A percentile compares a stretch with the other conserved stretches of the same genome.
Evolutionary conservation across 2,797 vertebrate species (phyloP).

Genomic region (Nannoperca obscura): DNA sequence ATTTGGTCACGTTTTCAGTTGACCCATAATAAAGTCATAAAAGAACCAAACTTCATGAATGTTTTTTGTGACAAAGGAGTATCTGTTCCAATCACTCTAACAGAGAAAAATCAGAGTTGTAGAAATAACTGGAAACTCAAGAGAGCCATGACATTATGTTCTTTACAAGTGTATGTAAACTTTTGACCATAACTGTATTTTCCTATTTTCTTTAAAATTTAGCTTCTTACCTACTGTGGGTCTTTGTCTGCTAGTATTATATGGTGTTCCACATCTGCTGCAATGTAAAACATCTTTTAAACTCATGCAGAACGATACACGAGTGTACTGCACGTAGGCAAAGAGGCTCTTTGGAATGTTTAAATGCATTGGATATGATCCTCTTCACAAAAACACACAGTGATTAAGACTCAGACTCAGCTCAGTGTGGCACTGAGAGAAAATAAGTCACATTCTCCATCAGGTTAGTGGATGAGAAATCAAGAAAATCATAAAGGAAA

Average conservation of each 20-base stretch:
- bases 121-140: too few species aligned
- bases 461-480: conserved; percentile 13
- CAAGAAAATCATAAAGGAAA: conserved; percentile 5
- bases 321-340: neutral
- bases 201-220: neutral
- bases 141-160: too few species aligned
- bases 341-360: conserved; percentile 2
- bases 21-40: too few species aligned
- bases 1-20: too few species aligned
- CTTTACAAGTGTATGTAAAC: too few species aligned
- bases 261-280: conserved; percentile 12
- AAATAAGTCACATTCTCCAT: conserved; percentile 2
- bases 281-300: conserved; percentile 31
- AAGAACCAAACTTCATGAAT: too few species aligned
- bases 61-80: too few species aligned
- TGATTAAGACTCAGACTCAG: conserved; percentile 30
- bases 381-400: conserved; percentile 25
- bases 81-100: too few species aligned
- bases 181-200: too few species aligned
- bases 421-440: neutral
- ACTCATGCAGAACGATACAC: conserved; percentile 16
- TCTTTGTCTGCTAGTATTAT: conserved; percentile 7
- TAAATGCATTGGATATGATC: conserved; percentile 3
- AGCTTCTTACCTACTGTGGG: neutral
- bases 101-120: too few species aligned